Base-by-base conservation (phyloP, 2,888 invertebrate genomes). In the Latrodectus elegans region DNA sequence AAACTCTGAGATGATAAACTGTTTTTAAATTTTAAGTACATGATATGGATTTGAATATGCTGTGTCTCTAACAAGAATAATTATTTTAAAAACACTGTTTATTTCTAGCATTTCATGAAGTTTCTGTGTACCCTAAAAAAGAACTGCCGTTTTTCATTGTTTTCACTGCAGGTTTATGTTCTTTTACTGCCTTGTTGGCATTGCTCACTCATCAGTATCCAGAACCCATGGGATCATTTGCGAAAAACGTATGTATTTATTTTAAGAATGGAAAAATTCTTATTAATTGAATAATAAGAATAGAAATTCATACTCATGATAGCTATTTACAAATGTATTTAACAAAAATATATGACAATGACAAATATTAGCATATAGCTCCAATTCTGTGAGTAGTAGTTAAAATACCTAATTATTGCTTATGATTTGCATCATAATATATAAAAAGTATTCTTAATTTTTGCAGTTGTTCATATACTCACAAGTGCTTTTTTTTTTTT, bases 51-150 rank as follows among this genome's bases (percentile, higher is more conserved):
- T 6, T 38, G 6, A 38, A 38, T 38, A 6, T 4, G 38, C 4
- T 38, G 38, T 38, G 4, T 6, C 38, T 6, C 38, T 38, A 6
- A 6, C 0, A 1, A 68, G 17, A 22, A 11, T 11, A 8, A 68
- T 17, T 22, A 22, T n/a, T 6, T 78, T 80, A 83, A 53, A 68
- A 75, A 67, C 17, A 65, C 70, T 75, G 17, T 8, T 17, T 52
- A 81, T 38, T 77, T 87, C 88, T 92, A 92, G 95, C 95, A 75
- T 97, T 96, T 92, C 97, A 97, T 92, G 96, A 97, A 91, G 95
- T 97, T 51, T 97, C 97, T 49, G 97, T 97, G 8, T 97, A 97
- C 93, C 97, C 97, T 3, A 97, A 97, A 92, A 97, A 97, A 92
- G 97, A 97, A 92, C 93, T 97, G 90, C 97, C 97, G 76, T 96